These are phyloP conservation scores for Pocillopora verrucosa DNA, from an alignment of 64 coral and sea anemone genomes.

Conservation along the genomic window DNA sequence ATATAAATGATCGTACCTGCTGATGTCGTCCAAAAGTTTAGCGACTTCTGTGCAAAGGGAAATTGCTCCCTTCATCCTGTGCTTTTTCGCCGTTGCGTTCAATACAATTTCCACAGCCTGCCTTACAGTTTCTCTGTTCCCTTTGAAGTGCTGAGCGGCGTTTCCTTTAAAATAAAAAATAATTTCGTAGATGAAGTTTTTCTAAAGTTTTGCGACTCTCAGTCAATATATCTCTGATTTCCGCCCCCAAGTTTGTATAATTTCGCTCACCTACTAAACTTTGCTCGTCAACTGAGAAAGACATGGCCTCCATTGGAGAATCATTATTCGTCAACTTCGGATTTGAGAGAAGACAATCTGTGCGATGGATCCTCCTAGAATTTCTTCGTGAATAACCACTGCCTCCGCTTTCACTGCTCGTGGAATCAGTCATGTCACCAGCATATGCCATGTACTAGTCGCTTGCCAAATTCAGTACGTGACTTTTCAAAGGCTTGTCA, in stretches of 20 bases:
- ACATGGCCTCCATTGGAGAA: no score
- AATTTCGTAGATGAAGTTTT: not conserved
- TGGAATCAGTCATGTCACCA: slow-evolving; percentile 1
- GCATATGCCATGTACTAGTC: no score
- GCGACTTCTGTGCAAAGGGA: slow-evolving; percentile 13
- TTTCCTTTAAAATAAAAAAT: not conserved
- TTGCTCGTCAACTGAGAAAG: not conserved
- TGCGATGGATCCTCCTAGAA: not conserved
- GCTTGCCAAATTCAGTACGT: not conserved
- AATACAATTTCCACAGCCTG: slow-evolving; percentile 16
- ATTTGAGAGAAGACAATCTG: not conserved
- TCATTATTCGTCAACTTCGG: not conserved
- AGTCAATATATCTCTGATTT: not conserved
- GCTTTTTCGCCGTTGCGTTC: slow-evolving; percentile 5
- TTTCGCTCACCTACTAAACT: not conserved
- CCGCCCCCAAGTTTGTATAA: slow-evolving; percentile 2
- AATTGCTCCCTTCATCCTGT: not conserved
- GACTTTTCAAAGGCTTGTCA: not conserved
- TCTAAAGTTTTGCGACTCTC: not conserved
- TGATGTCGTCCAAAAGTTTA: not conserved
- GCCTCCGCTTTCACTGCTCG: slow-evolving; percentile 22
- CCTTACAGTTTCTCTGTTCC: slow-evolving; percentile 14
- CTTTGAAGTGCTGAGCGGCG: not conserved
- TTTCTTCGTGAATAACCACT: not conserved
- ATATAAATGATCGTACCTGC: not conserved